Conservation (phyloP, 30 jellyfish, hydroid and myxozoan species). For the Aurelia sp. region DNA sequence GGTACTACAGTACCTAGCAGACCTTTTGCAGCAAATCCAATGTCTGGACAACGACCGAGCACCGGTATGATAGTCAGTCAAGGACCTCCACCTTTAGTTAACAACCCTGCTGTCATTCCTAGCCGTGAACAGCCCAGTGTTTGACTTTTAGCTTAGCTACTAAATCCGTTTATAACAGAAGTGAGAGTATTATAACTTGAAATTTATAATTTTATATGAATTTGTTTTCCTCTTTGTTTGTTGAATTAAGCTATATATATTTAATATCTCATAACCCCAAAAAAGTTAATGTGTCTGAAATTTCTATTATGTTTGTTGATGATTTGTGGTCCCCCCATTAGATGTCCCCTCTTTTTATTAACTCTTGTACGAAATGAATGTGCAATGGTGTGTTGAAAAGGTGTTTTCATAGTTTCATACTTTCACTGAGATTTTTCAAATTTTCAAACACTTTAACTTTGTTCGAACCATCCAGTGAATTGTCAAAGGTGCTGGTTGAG, state of each 20-base stretch:
- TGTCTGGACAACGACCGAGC: constrained; percentile 30
- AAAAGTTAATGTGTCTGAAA: too few relatives aligned
- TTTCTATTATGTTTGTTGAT: too few relatives aligned
- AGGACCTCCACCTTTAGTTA: constrained; percentile 95
- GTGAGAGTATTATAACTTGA: constrained; percentile 4
- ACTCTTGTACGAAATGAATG: too few relatives aligned
- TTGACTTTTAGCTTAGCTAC: neutral
- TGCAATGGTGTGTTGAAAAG: too few relatives aligned
- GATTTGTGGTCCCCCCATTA: too few relatives aligned
- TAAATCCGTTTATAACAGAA: neutral
- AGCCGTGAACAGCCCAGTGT: constrained; percentile 19
- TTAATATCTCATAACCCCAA: neutral
- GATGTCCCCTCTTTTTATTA: too few relatives aligned
- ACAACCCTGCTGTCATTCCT: constrained; percentile 43
- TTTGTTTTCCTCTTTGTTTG: neutral
- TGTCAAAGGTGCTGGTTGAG: too few relatives aligned
- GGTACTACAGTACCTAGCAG: constrained; percentile 48
- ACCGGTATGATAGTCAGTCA: constrained; percentile 42
- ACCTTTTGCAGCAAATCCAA: constrained; percentile 27
- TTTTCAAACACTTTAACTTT: too few relatives aligned
- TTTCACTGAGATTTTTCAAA: too few relatives aligned
- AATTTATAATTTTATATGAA: constrained; percentile 4
- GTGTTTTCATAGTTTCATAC: too few relatives aligned
- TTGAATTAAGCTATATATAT: neutral
- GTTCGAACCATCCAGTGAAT: too few relatives aligned